These are phyloP conservation scores for Steatocranus sp. DNA, from an alignment of 2,797 vertebrate species.

Conservation along the genomic window DNA sequence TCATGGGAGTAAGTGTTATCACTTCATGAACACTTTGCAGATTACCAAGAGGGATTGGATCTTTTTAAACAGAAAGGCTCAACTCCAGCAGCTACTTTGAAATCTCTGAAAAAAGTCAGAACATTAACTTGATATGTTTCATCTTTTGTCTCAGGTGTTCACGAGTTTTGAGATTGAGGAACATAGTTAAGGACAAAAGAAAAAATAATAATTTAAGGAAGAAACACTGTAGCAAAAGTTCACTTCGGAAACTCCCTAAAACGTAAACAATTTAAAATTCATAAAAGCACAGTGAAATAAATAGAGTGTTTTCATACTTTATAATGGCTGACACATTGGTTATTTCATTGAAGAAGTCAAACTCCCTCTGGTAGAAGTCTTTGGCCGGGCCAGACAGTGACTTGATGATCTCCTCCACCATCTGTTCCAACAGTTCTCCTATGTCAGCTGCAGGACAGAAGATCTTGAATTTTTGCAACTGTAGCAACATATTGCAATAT, in stretches of 20 bases:
- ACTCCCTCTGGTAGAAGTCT: constrained; percentile 93
- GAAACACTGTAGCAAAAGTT: neutral
- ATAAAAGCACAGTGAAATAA: neutral
- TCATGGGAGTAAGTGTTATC: neutral
- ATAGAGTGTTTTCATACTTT: constrained; percentile 74
- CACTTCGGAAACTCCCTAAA: neutral
- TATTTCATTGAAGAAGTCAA: constrained; percentile 96
- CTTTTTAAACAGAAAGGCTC: neutral
- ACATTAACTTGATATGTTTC: neutral
- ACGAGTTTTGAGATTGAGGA: neutral
- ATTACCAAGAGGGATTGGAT: neutral
- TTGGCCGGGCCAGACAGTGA: constrained; percentile 92
- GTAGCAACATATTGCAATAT: neutral
- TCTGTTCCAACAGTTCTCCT: constrained; percentile 88
- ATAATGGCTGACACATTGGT: constrained; percentile 93
- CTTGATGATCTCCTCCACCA: constrained; percentile 91
- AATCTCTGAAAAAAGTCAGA: neutral
- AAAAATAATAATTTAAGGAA: neutral
- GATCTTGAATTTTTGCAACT: neutral
- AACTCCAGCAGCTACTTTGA: neutral
- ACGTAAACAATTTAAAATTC: accelerated
- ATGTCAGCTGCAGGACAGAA: constrained; percentile 83
- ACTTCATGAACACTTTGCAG: constrained; percentile 21
- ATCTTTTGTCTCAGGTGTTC: neutral
- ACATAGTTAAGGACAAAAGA: neutral